phyloP scores from a whole-genome alignment of 1,140 invertebrate genomes.

The Odontomachus brunneus region DNA sequence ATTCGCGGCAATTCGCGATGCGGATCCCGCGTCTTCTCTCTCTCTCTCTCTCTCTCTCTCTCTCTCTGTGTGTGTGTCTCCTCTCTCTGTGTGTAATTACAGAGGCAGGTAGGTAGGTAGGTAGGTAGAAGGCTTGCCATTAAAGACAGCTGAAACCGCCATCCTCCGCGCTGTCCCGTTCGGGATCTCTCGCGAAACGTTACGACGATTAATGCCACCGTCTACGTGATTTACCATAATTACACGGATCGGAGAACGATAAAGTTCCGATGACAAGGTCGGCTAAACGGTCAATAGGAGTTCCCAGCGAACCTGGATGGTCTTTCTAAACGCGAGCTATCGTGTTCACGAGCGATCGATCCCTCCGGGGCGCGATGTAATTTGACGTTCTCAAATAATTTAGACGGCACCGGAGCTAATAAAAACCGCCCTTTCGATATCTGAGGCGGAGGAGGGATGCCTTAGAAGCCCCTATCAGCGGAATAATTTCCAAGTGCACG shows the following conservation, averaged over 20 bases:
- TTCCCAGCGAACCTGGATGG: background rate
- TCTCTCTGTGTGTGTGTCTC: no score
- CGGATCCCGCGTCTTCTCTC: background rate
- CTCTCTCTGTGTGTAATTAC: conserved; percentile 48
- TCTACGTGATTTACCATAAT: conserved; percentile 51
- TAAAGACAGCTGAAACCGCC: conserved; percentile 44
- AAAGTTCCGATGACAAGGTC: conserved; percentile 35
- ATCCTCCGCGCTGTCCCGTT: conserved; percentile 2
- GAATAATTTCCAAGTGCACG: no score
- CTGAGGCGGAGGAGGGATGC: no score
- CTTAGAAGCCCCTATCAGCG: no score
- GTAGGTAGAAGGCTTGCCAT: conserved; percentile 28
- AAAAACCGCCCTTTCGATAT: no score
- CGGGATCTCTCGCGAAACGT: conserved; percentile 29
- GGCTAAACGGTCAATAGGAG: background rate
- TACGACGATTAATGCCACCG: conserved; percentile 18
- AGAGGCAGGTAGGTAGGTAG: conserved; percentile 19
- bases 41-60: no score
- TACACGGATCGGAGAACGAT: conserved; percentile 28
- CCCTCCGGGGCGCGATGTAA: background rate
- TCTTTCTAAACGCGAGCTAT: background rate
- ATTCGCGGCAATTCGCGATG: background rate
- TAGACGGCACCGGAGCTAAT: no score
- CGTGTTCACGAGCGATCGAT: background rate
- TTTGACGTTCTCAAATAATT: background rate